Evolutionary conservation across 2,797 vertebrate genomes (phyloP).

Genomic region (Tenualosa ilisha): DNA sequence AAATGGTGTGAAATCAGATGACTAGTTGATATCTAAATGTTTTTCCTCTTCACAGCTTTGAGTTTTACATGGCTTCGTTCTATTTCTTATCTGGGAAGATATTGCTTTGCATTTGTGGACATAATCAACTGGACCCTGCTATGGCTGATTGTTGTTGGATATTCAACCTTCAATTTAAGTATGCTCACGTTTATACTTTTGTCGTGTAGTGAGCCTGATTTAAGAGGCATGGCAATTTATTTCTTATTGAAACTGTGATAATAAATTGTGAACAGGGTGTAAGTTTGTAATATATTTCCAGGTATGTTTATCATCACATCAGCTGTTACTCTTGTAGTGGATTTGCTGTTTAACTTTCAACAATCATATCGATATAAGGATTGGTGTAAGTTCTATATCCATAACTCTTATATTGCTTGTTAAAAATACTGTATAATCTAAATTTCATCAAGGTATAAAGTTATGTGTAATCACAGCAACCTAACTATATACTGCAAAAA

Average conservation of each 20-base stretch:
- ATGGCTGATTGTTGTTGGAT: not conserved
- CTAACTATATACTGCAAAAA: no score
- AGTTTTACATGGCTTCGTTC: no score
- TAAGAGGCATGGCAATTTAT: no score
- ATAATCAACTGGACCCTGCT: not conserved
- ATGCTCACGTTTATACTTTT: not conserved
- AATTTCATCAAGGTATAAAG: no score
- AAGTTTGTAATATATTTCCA: not conserved
- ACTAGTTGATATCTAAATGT: not conserved
- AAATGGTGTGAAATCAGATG: no score
- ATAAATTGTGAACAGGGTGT: not conserved
- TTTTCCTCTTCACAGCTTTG: no score
- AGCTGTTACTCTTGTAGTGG: not conserved
- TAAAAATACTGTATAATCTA: no score
- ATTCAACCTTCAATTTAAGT: constrained; percentile 5
- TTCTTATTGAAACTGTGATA: not conserved
- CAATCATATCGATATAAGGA: not conserved
- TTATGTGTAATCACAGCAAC: not conserved
- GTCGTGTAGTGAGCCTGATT: no score
- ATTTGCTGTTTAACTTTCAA: not conserved
- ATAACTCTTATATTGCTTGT: not conserved
- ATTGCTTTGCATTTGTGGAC: constrained; percentile 6
- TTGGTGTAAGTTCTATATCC: not conserved
- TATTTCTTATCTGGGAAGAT: no score
- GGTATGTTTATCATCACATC: constrained; percentile 4